Conservation (phyloP, 2,888 invertebrate species). For the Aradus depressus region DNA sequence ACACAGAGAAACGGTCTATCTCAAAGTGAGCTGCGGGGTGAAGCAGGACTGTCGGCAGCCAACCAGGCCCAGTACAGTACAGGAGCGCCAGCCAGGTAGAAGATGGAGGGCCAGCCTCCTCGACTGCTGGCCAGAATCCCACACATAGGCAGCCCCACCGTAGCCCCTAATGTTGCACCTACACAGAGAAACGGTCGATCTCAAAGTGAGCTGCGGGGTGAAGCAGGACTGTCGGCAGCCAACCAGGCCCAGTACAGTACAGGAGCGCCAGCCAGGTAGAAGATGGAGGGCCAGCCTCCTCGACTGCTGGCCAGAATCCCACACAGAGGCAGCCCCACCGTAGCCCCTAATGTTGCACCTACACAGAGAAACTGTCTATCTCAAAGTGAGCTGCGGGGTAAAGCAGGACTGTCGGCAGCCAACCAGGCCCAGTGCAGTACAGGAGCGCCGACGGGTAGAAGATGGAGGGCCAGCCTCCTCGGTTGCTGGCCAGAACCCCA, state of each 20-base stretch:
- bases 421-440: conserved; percentile 58
- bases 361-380: conserved; percentile 42
- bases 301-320: conserved; percentile 65
- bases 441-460: conserved; percentile 75
- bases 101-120: conserved; percentile 80
- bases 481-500: conserved; percentile 63
- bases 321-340: conserved; percentile 75
- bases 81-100: conserved; percentile 71
- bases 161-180: conserved; percentile 83
- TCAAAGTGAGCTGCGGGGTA: conserved; percentile 51
- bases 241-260: conserved; percentile 58
- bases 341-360: conserved; percentile 83
- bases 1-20: conserved; percentile 42
- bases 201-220: conserved; percentile 51
- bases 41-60: conserved; percentile 64
- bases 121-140: conserved; percentile 65
- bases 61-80: conserved; percentile 58
- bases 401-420: conserved; percentile 64
- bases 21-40: conserved; percentile 51
- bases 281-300: conserved; percentile 80
- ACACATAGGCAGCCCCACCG: conserved; percentile 75
- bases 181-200: conserved; percentile 42
- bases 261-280: conserved; percentile 71
- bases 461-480: conserved; percentile 78
- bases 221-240: conserved; percentile 64